A percentile compares a stretch with the other conserved stretches of the same genome.
phyloP scores from a whole-genome alignment of 2,888 invertebrate genomes.

The Deilephila porcellus region DNA sequence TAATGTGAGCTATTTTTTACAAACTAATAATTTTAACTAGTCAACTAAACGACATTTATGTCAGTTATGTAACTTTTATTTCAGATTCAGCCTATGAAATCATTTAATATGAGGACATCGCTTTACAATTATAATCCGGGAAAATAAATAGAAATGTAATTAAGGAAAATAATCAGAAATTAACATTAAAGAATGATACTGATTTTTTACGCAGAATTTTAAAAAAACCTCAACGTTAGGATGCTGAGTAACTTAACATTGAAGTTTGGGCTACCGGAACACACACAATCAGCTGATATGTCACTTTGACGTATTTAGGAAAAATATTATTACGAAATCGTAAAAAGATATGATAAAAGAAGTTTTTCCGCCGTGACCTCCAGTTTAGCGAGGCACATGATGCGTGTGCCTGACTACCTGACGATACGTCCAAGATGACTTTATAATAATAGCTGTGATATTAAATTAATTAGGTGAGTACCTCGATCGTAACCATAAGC shows the following conservation, averaged over 20 bases:
- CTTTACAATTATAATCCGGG: too few species aligned
- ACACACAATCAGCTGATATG: conserved; percentile 16
- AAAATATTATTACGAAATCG: conserved; percentile 67
- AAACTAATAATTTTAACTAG: conserved; percentile 16
- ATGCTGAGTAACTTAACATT: not conserved
- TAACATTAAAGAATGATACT: not conserved
- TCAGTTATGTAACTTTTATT: not conserved
- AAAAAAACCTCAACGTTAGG: not conserved
- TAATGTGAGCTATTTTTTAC: not conserved
- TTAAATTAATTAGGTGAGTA: conserved; percentile 44
- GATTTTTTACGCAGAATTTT: not conserved
- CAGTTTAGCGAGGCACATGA: conserved; percentile 44
- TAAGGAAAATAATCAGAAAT: too few species aligned
- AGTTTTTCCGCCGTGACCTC: conserved; percentile 49
- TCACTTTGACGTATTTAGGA: conserved; percentile 30
- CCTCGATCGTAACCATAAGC: not conserved
- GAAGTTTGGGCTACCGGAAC: not conserved
- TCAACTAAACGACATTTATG: conserved; percentile 6
- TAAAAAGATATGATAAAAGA: conserved; percentile 49
- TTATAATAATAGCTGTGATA: conserved; percentile 34
- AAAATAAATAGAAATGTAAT: too few species aligned
- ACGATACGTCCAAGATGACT: conserved; percentile 53
- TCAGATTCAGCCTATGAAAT: not conserved
- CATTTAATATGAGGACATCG: too few species aligned
- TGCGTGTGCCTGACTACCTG: conserved; percentile 43